Base-by-base conservation (phyloP, 1,140 invertebrate genomes). In the Trichoplusia ni region DNA sequence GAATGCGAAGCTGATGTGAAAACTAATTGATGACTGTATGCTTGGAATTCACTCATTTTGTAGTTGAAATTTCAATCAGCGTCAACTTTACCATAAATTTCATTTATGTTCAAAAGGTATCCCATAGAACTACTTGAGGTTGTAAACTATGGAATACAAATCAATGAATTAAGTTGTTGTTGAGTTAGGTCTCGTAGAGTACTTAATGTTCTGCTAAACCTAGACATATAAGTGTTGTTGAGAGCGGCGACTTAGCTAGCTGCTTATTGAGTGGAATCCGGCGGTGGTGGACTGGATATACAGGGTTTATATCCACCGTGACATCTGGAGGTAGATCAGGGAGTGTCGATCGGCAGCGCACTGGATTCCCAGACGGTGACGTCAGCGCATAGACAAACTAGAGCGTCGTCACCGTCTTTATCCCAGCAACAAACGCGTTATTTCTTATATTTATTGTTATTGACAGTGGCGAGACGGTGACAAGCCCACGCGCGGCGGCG, bases 351-450 rank as follows among this genome's bases (percentile, higher is more conserved):
- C 70, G 67, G 35, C 58, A 64, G 72, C 79, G 77, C 75, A 77
- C 77, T 81, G 74, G 81, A 90, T 90, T 90, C 86, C 81, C 87
- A 90, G 87, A 89, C 86, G 61, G 66, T 88, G 87, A 90, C 87
- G 87, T 90, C 81, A 84, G 70, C 69, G 73, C 69, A 84, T 85
- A 88, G 81, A 88, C 82, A 88, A 88, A 89, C 84, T 88, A 86
- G 81, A 86, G 74, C 86, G 74, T 69, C 73, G 81, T 86, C 84
- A 83, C 79, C 75, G 75, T 65, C 77, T 75, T 75, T 78, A 82
- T 84, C 79, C 80, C 74, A 73, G 76, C 75, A 77, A 84, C 80
- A 78, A 84, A 84, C 78, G 77, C 73, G 75, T 84, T 84, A 86
- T 88, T 90, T 88, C 68, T 81, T 81, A 79, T 88, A 86, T 86